Evolutionary conservation across 2,113 vertebrate species (phyloP).

Genomic region (Ictidomys tridecemlineatus): DNA sequence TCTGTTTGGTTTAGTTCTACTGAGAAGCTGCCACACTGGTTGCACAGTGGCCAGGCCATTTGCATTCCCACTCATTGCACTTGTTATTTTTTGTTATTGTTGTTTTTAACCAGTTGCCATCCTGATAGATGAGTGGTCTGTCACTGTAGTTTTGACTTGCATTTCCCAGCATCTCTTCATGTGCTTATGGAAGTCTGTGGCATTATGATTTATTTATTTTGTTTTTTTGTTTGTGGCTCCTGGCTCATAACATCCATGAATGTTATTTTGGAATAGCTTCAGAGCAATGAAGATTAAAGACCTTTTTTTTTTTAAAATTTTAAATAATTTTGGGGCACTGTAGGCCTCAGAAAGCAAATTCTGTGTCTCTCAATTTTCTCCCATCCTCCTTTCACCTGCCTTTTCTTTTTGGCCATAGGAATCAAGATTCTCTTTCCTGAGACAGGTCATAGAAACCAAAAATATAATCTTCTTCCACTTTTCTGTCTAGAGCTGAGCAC

Average conservation of each 20-base stretch:
- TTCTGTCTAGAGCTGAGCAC: not conserved
- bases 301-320: no score
- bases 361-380: not conserved
- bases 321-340: not conserved
- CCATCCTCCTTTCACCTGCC: no score
- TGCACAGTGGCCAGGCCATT: not conserved
- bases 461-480: not conserved
- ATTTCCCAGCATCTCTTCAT: not conserved
- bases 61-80: not conserved
- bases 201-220: not conserved
- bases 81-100: not conserved
- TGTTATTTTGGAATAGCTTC: not conserved
- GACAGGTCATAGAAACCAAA: not conserved
- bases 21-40: not conserved
- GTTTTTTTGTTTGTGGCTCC: not conserved
- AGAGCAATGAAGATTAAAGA: not conserved
- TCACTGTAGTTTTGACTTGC: not conserved
- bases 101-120: not conserved
- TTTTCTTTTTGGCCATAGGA: not conserved
- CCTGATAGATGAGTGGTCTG: not conserved
- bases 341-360: not conserved
- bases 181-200: not conserved
- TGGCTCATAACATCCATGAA: not conserved
- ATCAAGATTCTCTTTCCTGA: not conserved
- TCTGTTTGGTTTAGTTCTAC: not conserved